Percentiles rank a stretch among this genome's conserved stretches.
phyloP scores from a whole-genome alignment of 2,113 vertebrate species.

The Thunnus maccoyii region DNA sequence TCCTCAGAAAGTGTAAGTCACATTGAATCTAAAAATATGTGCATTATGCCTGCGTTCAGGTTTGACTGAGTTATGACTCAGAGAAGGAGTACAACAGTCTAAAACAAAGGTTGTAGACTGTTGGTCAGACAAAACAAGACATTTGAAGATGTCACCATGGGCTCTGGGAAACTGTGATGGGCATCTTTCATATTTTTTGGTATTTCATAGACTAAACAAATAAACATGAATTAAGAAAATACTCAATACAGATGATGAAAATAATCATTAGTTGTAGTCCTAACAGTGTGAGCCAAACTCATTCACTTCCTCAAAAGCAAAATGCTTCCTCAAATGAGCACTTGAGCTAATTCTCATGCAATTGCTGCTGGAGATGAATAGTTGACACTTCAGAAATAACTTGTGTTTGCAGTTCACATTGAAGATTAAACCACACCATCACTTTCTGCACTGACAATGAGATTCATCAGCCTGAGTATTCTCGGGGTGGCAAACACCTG shows the following conservation, averaged over 20 bases:
- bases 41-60: too few relatives aligned
- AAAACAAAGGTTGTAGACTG: too few relatives aligned
- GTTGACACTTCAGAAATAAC: constrained; percentile 54
- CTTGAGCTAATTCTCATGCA: constrained; percentile 50
- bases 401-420: constrained; percentile 58
- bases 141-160: too few relatives aligned
- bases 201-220: background rate
- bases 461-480: constrained; percentile 73
- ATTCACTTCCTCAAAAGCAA: background rate
- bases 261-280: background rate
- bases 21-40: too few relatives aligned
- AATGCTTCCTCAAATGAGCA: constrained; percentile 32
- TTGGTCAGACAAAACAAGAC: too few relatives aligned
- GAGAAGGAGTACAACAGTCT: too few relatives aligned
- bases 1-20: too few relatives aligned
- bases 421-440: constrained; percentile 65
- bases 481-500: constrained; percentile 70
- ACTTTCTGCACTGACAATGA: constrained; percentile 60
- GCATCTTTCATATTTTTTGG: too few relatives aligned
- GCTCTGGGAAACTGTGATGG: too few relatives aligned
- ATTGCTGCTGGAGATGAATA: constrained; percentile 53
- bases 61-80: too few relatives aligned
- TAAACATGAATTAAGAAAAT: constrained; percentile 6
- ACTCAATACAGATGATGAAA: background rate
- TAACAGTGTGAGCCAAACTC: constrained; percentile 4